Conservation (phyloP, 2,797 vertebrate species). For the Silurus lanzhouensis region DNA sequence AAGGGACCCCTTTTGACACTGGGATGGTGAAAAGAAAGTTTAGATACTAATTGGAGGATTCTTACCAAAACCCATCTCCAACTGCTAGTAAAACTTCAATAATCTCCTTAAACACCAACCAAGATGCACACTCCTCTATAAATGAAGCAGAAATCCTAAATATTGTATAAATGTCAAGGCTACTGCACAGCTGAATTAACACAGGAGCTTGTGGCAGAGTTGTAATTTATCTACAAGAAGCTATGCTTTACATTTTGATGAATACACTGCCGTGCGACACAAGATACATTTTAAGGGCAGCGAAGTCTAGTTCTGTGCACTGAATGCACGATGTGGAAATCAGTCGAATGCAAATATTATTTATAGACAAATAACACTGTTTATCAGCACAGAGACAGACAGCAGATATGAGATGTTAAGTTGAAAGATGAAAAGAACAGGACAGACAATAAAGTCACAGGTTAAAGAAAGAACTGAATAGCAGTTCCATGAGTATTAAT, state of each 20-base stretch:
- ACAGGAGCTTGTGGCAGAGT: conserved; percentile 54
- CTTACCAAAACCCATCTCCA: background rate
- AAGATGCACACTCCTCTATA: conserved; percentile 16
- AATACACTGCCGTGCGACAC: conserved; percentile 55
- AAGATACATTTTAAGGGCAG: conserved; percentile 1
- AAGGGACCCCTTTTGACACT: background rate
- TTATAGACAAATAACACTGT: conserved; percentile 55
- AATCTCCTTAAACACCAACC: background rate
- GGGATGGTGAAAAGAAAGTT: background rate
- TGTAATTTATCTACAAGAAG: conserved; percentile 64
- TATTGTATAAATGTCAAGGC: conserved; percentile 67
- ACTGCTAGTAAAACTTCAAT: background rate
- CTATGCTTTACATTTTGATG: conserved; percentile 65
- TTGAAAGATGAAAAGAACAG: conserved; percentile 32
- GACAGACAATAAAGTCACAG: conserved; percentile 2
- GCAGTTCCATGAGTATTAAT: background rate
- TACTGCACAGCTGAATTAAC: conserved; percentile 69
- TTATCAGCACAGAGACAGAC: conserved; percentile 33
- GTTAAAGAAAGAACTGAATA: background rate
- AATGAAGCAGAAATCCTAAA: conserved; percentile 50
- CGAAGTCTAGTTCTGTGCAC: background rate
- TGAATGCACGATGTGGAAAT: conserved; percentile 51
- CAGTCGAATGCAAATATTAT: conserved; percentile 54
- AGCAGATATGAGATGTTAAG: conserved; percentile 42
- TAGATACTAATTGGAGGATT: background rate